A percentile compares a stretch with the other conserved stretches of the same genome.
phyloP scores from a whole-genome alignment of 1,140 invertebrate species.

The Diuraphis noxia region DNA sequence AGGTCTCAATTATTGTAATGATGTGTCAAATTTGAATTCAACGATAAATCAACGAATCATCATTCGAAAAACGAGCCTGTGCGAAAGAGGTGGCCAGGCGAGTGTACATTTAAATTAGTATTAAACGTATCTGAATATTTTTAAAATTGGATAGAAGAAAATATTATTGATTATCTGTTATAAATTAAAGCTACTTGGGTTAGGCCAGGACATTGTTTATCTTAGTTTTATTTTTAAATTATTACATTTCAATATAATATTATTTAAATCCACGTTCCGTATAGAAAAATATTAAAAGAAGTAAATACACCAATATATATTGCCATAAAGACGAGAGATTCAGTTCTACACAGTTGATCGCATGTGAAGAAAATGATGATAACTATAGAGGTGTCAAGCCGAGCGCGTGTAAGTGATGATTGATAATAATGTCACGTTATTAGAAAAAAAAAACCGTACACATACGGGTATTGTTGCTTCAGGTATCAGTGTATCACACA shows the following conservation, averaged over 20 bases:
- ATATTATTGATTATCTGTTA: background rate
- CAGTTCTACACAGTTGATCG: background rate
- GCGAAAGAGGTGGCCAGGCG: background rate
- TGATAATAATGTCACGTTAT: slow-evolving; percentile 3
- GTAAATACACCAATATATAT: background rate
- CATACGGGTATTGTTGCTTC: background rate
- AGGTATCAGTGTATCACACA: background rate
- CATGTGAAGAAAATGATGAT: background rate
- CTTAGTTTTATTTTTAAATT: background rate
- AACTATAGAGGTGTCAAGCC: background rate
- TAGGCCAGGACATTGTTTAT: background rate
- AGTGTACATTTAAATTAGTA: background rate
- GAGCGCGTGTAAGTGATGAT: background rate
- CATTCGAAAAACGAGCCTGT: background rate
- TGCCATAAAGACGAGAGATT: background rate
- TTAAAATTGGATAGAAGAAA: background rate
- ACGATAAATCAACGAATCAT: no score
- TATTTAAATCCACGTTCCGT: background rate
- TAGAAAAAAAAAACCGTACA: background rate
- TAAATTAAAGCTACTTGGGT: background rate
- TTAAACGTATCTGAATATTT: background rate
- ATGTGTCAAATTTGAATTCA: background rate
- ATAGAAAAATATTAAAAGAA: background rate
- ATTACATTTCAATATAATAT: no score
- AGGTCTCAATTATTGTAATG: background rate